phyloP scores from a whole-genome alignment of 2,888 invertebrate genomes.

The Brachypterus glaber region DNA sequence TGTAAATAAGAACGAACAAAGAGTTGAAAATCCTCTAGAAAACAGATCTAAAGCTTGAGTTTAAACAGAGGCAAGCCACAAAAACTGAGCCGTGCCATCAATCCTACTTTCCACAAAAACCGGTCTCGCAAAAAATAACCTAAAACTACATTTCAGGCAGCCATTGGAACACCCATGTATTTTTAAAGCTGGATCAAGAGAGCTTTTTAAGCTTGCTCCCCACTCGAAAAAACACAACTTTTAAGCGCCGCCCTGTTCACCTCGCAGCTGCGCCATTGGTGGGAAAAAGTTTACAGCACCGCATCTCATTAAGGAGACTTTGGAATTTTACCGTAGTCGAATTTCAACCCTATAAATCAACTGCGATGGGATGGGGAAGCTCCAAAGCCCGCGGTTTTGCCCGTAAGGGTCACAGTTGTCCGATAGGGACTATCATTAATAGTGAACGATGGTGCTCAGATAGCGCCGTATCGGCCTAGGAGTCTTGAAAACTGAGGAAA shows the following conservation, averaged over 20 bases:
- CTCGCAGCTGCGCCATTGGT: constrained; percentile 34
- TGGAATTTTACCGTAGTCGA: constrained; percentile 39
- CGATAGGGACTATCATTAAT: constrained; percentile 33
- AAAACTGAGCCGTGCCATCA: constrained; percentile 32
- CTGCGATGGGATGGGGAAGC: constrained; percentile 23
- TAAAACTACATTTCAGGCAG: constrained; percentile 40
- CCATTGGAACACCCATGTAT: constrained; percentile 41
- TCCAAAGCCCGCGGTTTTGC: constrained; percentile 18
- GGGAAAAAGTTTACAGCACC: constrained; percentile 39
- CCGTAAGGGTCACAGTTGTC: constrained; percentile 29
- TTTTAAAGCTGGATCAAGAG: constrained; percentile 39
- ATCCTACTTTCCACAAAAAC: constrained; percentile 37
- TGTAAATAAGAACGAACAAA: constrained; percentile 34
- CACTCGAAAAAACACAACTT: constrained; percentile 34
- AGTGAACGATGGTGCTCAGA: constrained; percentile 30
- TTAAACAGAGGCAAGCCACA: constrained; percentile 36
- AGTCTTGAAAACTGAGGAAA: constrained; percentile 37
- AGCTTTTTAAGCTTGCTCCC: constrained; percentile 36
- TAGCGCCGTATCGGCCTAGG: constrained; percentile 17
- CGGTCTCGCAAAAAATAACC: constrained; percentile 31
- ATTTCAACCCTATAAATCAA: constrained; percentile 40
- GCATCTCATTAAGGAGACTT: constrained; percentile 42
- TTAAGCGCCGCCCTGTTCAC: constrained; percentile 32
- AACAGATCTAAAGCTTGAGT: constrained; percentile 34
- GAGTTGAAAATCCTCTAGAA: constrained; percentile 33